These are phyloP conservation scores for Lasioglossum figueresi DNA, from an alignment of 2,888 invertebrate genomes.

Conservation along the genomic window DNA sequence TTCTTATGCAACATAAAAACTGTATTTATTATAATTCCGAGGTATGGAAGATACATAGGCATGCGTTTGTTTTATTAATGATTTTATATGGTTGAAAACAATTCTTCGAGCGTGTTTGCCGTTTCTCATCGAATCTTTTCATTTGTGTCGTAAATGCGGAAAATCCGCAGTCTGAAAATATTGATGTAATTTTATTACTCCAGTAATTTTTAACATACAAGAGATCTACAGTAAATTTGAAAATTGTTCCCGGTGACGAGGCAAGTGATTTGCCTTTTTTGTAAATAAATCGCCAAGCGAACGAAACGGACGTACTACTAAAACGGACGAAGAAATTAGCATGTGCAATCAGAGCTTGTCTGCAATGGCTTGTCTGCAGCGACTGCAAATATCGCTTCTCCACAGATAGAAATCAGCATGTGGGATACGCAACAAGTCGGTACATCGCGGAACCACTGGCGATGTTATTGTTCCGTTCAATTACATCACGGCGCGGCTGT, in stretches of 20 bases:
- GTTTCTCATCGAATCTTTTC: too few species aligned
- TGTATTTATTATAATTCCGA: not conserved
- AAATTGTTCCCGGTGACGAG: not conserved
- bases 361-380: conserved; percentile 2
- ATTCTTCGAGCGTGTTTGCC: not conserved
- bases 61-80: too few species aligned
- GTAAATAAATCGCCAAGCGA: not conserved
- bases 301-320: not conserved
- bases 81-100: too few species aligned
- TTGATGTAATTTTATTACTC: not conserved
- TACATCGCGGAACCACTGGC: conserved; percentile 24
- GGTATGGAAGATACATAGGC: too few species aligned
- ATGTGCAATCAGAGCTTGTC: conserved; percentile 20
- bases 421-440: conserved; percentile 65
- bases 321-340: conserved; percentile 11
- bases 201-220: too few species aligned
- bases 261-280: not conserved
- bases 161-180: not conserved
- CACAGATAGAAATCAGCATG: conserved; percentile 49
- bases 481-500: conserved; percentile 21
- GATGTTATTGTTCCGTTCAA: conserved; percentile 39
- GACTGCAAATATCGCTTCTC: conserved; percentile 27
- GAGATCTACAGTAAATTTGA: not conserved
- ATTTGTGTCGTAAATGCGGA: not conserved
- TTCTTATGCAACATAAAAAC: not conserved